A percentile compares a stretch with the other conserved stretches of the same genome.
Evolutionary conservation across 2,888 invertebrate genomes (phyloP).

Genomic region (Lycocerus yunnanus): DNA sequence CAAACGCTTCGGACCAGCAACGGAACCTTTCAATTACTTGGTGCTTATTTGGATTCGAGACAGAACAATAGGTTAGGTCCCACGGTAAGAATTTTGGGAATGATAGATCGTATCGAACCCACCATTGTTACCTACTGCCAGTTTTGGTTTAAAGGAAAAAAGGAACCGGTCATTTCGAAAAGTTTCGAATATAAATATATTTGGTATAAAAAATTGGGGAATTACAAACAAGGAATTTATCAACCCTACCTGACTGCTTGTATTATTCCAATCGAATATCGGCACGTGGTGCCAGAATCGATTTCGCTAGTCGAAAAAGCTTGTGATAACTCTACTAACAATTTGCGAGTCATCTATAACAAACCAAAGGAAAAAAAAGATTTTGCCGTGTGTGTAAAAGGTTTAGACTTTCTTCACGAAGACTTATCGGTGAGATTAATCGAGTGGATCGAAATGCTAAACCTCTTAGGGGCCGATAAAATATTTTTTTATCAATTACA

Average conservation of each 20-base stretch:
- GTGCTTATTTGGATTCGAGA: constrained; percentile 86
- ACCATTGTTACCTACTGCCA: constrained; percentile 82
- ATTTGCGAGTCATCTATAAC: constrained; percentile 80
- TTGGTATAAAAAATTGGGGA: constrained; percentile 94
- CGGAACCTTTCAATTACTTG: constrained; percentile 89
- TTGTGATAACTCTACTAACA: constrained; percentile 86
- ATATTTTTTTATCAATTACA: constrained; percentile 89
- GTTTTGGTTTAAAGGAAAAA: constrained; percentile 86
- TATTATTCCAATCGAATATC: constrained; percentile 78
- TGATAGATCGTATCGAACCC: constrained; percentile 90
- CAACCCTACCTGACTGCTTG: constrained; percentile 91
- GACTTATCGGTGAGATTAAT: constrained; percentile 87
- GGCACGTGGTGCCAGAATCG: constrained; percentile 75
- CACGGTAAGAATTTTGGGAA: constrained; percentile 78
- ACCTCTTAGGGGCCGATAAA: constrained; percentile 86
- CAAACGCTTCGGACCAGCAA: constrained; percentile 81
- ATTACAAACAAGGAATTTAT: constrained; percentile 87
- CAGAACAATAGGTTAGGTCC: constrained; percentile 79
- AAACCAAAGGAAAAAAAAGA: constrained; percentile 73
- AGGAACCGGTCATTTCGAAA: constrained; percentile 79
- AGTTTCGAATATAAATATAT: constrained; percentile 91
- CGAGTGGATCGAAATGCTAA: constrained; percentile 92
- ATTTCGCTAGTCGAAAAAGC: constrained; percentile 84
- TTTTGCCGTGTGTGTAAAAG: constrained; percentile 93
- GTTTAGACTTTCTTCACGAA: constrained; percentile 89